Evolutionary conservation across 2,797 vertebrate species (phyloP), one percentile per base, ranked within the genome.

Genomic region (Danio jaintianensis): DNA sequence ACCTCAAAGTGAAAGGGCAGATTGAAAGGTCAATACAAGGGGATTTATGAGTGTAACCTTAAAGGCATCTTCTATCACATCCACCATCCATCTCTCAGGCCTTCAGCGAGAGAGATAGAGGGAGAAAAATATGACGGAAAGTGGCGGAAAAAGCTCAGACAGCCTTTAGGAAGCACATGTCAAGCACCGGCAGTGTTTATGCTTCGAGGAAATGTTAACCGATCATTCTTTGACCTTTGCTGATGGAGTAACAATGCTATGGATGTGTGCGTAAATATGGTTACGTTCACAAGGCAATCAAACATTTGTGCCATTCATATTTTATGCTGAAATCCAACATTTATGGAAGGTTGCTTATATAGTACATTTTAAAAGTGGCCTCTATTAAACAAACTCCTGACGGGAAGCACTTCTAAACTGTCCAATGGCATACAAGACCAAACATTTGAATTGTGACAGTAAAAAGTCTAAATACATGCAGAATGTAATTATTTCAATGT

Each of bases 11-110:
- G 56, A 70, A 45, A 77, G 64, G 15, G 22, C 5, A 11, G 22
- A 36, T 7, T 64, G 48, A 70, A 72, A 71, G 50, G 72, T 80
- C 78, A 66, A 76, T 47, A 4, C 40, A 56, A 76, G 45, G 15
- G n/a, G 68, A 83, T 77, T 80, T 80, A 83, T 80, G 78, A 67
- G 36, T 12, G 43, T 12, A 50, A 45, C 59, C 74, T 77, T 77
- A 50, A n/a, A 59, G 61, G 62, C 45, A 66, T 80, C 52, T 64
- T 58, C 45, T 67, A n/a, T 71, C 36, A 45, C 22, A 58, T 8
- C 9, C 58, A 67, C n/a, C 67, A 72, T 83, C 43, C 43, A 47
- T 84, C 82, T 75, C 22, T 63, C 22, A 66, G 56, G 55, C 16
- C 15, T 56, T 38, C 78, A 53, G 45, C 48, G 61, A 29, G 38